Evolutionary conservation across 1,140 invertebrate genomes (phyloP).

Genomic region (Caenorhabditis remanei): DNA sequence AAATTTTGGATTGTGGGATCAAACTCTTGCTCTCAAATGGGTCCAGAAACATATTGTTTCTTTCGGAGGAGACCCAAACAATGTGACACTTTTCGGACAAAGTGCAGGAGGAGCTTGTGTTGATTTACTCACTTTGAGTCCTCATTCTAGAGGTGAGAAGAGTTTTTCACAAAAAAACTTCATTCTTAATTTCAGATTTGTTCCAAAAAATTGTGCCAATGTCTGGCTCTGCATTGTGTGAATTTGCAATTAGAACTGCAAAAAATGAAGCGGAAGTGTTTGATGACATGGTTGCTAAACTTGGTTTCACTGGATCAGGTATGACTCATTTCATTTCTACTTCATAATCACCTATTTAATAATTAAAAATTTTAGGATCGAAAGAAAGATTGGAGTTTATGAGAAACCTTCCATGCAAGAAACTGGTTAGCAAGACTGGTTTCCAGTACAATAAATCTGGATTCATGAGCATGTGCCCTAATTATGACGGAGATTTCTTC

Average conservation of each 20-base stretch:
- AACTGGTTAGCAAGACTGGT: conserved; percentile 38
- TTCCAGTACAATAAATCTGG: conserved; percentile 6
- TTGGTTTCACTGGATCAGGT: conserved; percentile 37
- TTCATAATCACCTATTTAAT: too few relatives aligned
- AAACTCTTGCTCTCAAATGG: conserved; percentile 85
- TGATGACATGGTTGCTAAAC: conserved; percentile 1
- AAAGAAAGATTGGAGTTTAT: conserved; percentile 60
- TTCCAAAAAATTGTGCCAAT: conserved; percentile 65
- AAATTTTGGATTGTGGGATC: conserved; percentile 84
- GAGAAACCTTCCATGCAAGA: conserved; percentile 49
- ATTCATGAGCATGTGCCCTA: conserved; percentile 54
- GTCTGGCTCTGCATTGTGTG: conserved; percentile 58
- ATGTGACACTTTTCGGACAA: conserved; percentile 80
- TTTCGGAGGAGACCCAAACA: conserved; percentile 80
- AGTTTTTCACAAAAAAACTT: background rate
- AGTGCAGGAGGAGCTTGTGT: conserved; percentile 87
- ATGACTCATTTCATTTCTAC: background rate
- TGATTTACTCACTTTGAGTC: conserved; percentile 85
- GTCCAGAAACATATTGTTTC: conserved; percentile 72
- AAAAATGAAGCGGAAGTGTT: conserved; percentile 51
- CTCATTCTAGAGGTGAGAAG: conserved; percentile 83
- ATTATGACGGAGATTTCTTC: conserved; percentile 68
- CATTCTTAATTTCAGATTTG: conserved; percentile 52
- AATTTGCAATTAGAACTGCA: conserved; percentile 35
- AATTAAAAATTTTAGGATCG: too few relatives aligned